Evolutionary conservation across 2,888 invertebrate genomes (phyloP), one percentile per base, ranked within the genome.

Genomic region (Hyppa rectilinea): DNA sequence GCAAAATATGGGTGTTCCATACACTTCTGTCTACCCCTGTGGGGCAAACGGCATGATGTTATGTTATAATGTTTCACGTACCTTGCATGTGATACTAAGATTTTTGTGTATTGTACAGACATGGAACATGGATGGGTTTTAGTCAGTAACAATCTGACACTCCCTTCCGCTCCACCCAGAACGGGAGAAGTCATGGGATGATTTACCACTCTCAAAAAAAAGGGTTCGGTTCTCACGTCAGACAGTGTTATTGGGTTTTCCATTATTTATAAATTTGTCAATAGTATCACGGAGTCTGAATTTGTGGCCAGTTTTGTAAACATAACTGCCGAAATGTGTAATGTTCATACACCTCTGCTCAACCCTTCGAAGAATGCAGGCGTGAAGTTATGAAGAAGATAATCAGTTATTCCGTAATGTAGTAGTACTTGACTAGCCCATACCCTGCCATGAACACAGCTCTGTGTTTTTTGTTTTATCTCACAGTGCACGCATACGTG

Each of bases 81-180:
- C 38, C 56, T 58, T 26, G 61, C 76, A 71, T 72, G 74, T 47
- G 52, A 10, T 38, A 49, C 5, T 52, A n/a, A 52, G 40, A 65
- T 65, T 47, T 34, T 61, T 36, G 47, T 56, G 40, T 61, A 29
- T 14, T 64, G 59, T 50, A 2, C 31, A 73, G 10, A 56, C 10
- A 76, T n/a, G n/a, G n/a, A n/a, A n/a, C n/a, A n/a, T n/a, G n/a
- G n/a, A n/a, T n/a, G n/a, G n/a, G n/a, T n/a, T n/a, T n/a, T n/a
- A n/a, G n/a, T n/a, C n/a, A n/a, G n/a, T n/a, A n/a, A n/a, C n/a
- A n/a, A n/a, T n/a, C n/a, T n/a, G n/a, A n/a, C n/a, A n/a, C n/a
- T n/a, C n/a, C n/a, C n/a, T n/a, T n/a, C n/a, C n/a, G n/a, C n/a
- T n/a, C n/a, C n/a, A n/a, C n/a, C n/a, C n/a, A n/a, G n/a, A n/a